phyloP scores from a whole-genome alignment of 53 echinoderm and acorn worm genomes.

The Antedon mediterranea region DNA sequence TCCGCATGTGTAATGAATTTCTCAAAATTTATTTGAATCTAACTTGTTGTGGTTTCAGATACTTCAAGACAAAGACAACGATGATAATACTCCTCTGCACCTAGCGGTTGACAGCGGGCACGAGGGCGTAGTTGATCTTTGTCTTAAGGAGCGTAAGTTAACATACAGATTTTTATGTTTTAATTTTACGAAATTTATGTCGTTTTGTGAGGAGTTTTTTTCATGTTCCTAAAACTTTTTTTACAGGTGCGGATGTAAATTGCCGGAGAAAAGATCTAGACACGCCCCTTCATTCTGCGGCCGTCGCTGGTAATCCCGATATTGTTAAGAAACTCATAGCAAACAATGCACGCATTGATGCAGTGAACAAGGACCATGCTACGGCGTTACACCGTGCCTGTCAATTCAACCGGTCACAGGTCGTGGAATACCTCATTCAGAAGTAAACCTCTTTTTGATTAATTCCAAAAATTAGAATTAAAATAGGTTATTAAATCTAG shows the following conservation, averaged over 20 bases:
- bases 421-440: conserved; percentile 57
- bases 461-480: neutral
- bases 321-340: conserved; percentile 55
- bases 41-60: conserved; percentile 24
- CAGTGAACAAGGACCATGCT: conserved; percentile 44
- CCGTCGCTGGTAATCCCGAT: conserved; percentile 48
- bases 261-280: conserved; percentile 36
- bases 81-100: conserved; percentile 58
- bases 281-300: conserved; percentile 75
- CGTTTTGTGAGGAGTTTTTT: no score
- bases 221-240: no score
- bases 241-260: conserved; percentile 72
- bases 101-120: conserved; percentile 80
- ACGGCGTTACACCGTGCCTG: conserved; percentile 71
- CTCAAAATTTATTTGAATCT: no score
- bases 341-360: conserved; percentile 39
- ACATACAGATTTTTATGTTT: neutral
- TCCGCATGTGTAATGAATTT: no score
- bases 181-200: neutral
- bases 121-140: conserved; percentile 50
- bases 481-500: no score
- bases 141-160: conserved; percentile 56
- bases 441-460: conserved; percentile 29
- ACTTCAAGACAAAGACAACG: conserved; percentile 56
- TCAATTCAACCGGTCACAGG: conserved; percentile 44